A percentile compares a stretch with the other conserved stretches of the same genome.
These are phyloP conservation scores for Tetrapedia diversipes DNA, from an alignment of 2,888 invertebrate species.

Conservation along the genomic window DNA sequence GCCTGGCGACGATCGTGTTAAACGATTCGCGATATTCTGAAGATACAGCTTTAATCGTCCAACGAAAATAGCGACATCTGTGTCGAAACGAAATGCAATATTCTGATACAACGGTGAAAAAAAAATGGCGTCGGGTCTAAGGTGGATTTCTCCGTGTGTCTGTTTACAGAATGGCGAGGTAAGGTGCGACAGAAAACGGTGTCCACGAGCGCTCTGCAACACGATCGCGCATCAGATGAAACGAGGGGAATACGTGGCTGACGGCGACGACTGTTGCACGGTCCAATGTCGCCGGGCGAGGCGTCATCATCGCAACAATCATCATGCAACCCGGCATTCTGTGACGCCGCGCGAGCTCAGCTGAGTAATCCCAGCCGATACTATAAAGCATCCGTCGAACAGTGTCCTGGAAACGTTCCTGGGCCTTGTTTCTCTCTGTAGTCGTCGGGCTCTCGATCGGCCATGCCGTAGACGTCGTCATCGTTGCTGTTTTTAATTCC, in stretches of 20 bases:
- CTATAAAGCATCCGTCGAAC: conserved; percentile 40
- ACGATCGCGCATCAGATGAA: conserved; percentile 83
- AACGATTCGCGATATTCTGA: no score
- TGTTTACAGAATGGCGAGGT: conserved; percentile 89
- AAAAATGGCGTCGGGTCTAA: not conserved
- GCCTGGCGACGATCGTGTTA: no score
- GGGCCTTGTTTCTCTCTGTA: conserved; percentile 41
- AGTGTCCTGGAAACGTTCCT: conserved; percentile 42
- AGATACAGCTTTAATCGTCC: no score
- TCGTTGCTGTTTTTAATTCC: conserved; percentile 14
- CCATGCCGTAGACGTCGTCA: conserved; percentile 23
- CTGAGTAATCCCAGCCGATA: conserved; percentile 65
- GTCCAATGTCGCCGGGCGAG: conserved; percentile 83
- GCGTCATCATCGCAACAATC: conserved; percentile 84
- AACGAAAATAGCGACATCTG: not conserved
- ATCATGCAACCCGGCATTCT: conserved; percentile 72
- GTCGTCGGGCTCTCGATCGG: conserved; percentile 23
- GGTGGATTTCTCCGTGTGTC: conserved; percentile 8
- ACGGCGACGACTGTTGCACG: conserved; percentile 86
- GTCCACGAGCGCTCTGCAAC: conserved; percentile 89
- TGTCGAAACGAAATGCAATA: not conserved
- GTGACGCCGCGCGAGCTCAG: conserved; percentile 76
- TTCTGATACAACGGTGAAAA: no score
- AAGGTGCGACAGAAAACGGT: conserved; percentile 91
- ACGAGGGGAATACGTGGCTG: conserved; percentile 78